A percentile compares a stretch with the other conserved stretches of the same genome.
phyloP scores from a whole-genome alignment of 1,140 invertebrate genomes.

The Ceratosolen solmsi region DNA sequence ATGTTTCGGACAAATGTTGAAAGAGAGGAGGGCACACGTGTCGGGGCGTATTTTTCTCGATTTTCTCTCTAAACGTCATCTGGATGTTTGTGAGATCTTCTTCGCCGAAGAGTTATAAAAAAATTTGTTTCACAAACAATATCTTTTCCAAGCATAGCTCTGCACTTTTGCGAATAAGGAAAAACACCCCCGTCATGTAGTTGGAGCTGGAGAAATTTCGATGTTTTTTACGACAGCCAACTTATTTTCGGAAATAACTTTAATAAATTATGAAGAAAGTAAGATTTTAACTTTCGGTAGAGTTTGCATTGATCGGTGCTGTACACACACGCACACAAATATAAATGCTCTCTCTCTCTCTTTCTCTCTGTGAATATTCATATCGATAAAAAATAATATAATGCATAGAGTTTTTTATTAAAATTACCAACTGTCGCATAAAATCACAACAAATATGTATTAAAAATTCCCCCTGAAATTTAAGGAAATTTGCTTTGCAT shows the following conservation, averaged over 20 bases:
- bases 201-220: constrained; percentile 6
- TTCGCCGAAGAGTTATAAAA: constrained; percentile 41
- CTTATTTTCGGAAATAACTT: constrained; percentile 30
- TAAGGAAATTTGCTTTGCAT: background rate
- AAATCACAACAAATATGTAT: constrained; percentile 38
- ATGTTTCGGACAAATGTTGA: constrained; percentile 23
- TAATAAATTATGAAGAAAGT: constrained; percentile 43
- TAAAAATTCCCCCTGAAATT: constrained; percentile 12
- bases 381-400: constrained; percentile 41
- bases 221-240: constrained; percentile 23
- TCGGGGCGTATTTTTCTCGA: constrained; percentile 29
- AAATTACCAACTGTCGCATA: background rate
- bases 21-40: constrained; percentile 24
- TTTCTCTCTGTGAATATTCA: constrained; percentile 30
- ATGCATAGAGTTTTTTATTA: constrained; percentile 46
- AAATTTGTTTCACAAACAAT: constrained; percentile 49
- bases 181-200: background rate
- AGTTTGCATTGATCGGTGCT: background rate
- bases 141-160: background rate
- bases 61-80: constrained; percentile 10
- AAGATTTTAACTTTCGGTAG: background rate
- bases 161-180: constrained; percentile 11
- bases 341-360: constrained; percentile 1
- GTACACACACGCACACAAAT: background rate
- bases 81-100: constrained; percentile 32